Percentiles rank a stretch among this genome's conserved stretches.
These are phyloP conservation scores for Sinohyriopsis cumingii DNA, from an alignment of 2,888 invertebrate species.

Conservation along the genomic window DNA sequence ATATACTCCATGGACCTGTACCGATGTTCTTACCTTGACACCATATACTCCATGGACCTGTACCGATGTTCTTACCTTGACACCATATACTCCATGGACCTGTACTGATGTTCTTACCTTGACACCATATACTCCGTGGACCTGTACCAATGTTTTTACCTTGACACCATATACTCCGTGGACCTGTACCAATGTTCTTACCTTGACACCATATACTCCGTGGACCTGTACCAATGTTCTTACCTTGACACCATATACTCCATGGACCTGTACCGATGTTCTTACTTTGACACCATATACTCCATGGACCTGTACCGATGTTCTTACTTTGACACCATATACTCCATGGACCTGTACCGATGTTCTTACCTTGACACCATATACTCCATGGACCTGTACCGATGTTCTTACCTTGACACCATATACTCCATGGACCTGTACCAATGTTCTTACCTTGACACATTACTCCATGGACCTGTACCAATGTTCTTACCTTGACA, in stretches of 20 bases:
- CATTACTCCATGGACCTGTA: slow-evolving; percentile 60
- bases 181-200: too few relatives aligned
- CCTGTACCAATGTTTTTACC: too few relatives aligned
- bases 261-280: slow-evolving; percentile 45
- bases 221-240: too few relatives aligned
- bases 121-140: slow-evolving; percentile 50
- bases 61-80: too few relatives aligned
- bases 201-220: slow-evolving; percentile 42
- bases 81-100: slow-evolving; percentile 53
- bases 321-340: too few relatives aligned
- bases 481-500: too few relatives aligned
- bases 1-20: slow-evolving; percentile 60
- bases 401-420: too few relatives aligned
- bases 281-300: slow-evolving; percentile 17
- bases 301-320: slow-evolving; percentile 55
- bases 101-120: too few relatives aligned
- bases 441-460: too few relatives aligned
- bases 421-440: slow-evolving; percentile 60
- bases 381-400: too few relatives aligned
- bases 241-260: slow-evolving; percentile 30
- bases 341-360: slow-evolving; percentile 63
- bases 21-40: too few relatives aligned
- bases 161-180: slow-evolving; percentile 47
- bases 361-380: too few relatives aligned
- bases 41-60: slow-evolving; percentile 57